Evolutionary conservation across 2,888 invertebrate genomes (phyloP), one percentile per base, ranked within the genome.

Genomic region (Caenorhabditis panamensis): DNA sequence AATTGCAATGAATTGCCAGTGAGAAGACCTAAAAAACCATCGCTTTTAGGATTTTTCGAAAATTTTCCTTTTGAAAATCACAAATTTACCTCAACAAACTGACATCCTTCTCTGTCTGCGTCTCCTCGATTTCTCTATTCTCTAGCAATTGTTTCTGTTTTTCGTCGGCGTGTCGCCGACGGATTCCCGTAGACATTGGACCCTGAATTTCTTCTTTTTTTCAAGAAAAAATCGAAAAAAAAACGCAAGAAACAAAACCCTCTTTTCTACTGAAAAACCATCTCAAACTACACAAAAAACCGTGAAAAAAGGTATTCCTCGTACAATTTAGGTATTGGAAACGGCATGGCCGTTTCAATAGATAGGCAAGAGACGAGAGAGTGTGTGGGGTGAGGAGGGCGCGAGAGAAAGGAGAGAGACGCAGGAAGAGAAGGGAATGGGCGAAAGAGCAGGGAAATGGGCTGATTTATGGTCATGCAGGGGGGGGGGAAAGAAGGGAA

Each of bases 1-100:
- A 16, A 81, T 1, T 16, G 31, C 73, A 41, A 85, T 78, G 26
- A 77, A 16, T 9, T 58, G 78, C 85, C 85, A 85, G 24, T 84
- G 82, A 1, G 44, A 5, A 31, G 69, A 51, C 53, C 77, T 71
- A 71, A 22, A 56, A 67, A 49, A n/a, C n/a, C n/a, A n/a, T n/a
- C n/a, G n/a, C n/a, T 31, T 31, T 31, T 31, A 9, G 31, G 31
- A 9, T 31, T 41, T 41, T 41, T 18, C 13, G 41, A 24, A 54
- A 72, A 76, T n/a, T n/a, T n/a, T n/a, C n/a, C n/a, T n/a, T n/a
- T n/a, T n/a, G n/a, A n/a, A n/a, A n/a, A n/a, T n/a, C n/a, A n/a
- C n/a, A n/a, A n/a, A n/a, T n/a, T n/a, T n/a, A n/a, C 76, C 56
- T 68, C 18, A 76, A 56, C 20, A 68, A 56, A 54, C 56, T 62